Evolutionary conservation across 2,113 vertebrate species (phyloP), one percentile per base, ranked within the genome.

Genomic region (Poicephalus meyeri): DNA sequence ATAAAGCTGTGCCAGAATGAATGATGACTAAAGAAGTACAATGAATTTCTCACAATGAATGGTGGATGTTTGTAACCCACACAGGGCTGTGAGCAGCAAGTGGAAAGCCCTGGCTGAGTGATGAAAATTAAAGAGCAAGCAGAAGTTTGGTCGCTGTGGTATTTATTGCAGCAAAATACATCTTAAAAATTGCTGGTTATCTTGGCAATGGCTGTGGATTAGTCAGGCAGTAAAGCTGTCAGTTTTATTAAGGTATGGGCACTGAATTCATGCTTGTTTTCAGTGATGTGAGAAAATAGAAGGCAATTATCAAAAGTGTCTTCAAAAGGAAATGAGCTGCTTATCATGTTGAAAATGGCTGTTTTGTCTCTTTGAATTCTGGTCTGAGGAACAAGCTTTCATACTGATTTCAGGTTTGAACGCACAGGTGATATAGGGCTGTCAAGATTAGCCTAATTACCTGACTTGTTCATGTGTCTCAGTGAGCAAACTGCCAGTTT

Each of bases 351-450:
- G 72, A 92, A 91, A 91, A 91, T 37, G 26, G 42, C 33, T 78
- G 10, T 29, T 95, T 70, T 16, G 4, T 63, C 42, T 88, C 71
- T 90, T 71, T 55, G 64, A 83, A 68, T 93, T 78, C 80, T 86
- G 69, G 69, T 78, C 68, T 1, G 1, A 88, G 88, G 50, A 95
- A 37, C 18, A 91, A 80, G 35, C 17, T 83, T 95, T 92, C 60
- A 35, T 33, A 56, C 12, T 25, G 60, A 95, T 86, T 92, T 92
- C 69, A 71, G 72, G 50, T 95, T 95, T 95, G 74, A 89, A 93
- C 37, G 35, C 18, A 46, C 37, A 84, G 64, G 64, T 92, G 69
- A 94, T 93, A 71, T 91, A 47, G 42, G 39, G 26, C 80, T 91
- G 68, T 71, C 69, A 78, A 58, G 55, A 74, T 94, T 86, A 71